phyloP scores from a whole-genome alignment of 64 coral and sea anemone genomes.

The Exaiptasia diaphana region DNA sequence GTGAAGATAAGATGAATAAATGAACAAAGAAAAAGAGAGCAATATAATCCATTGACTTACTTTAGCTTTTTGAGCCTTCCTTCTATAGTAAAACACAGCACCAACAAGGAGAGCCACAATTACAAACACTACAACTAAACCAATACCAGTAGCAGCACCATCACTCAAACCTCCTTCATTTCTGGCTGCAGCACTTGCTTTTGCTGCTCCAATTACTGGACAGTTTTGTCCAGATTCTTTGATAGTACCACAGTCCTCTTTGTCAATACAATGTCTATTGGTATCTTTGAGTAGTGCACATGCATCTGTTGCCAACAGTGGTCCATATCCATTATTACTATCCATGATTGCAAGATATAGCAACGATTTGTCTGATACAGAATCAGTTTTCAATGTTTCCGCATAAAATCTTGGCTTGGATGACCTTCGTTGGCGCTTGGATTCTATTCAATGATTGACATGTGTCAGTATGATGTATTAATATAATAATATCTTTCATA shows the following conservation, averaged over 20 bases:
- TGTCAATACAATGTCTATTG: constrained; percentile 31
- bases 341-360: constrained; percentile 50
- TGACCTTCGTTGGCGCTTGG: not conserved
- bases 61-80: constrained; percentile 60
- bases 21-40: no score
- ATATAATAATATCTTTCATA: no score
- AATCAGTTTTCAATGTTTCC: constrained; percentile 36
- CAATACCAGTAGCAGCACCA: constrained; percentile 60
- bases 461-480: no score
- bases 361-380: not conserved
- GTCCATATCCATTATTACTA: constrained; percentile 47
- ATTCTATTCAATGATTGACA: not conserved
- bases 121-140: constrained; percentile 23
- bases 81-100: constrained; percentile 77
- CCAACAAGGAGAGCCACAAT: constrained; percentile 39
- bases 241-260: not conserved
- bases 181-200: not conserved
- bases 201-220: not conserved
- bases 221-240: not conserved
- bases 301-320: constrained; percentile 33
- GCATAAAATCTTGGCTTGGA: constrained; percentile 5
- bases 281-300: constrained; percentile 42
- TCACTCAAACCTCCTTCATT: not conserved
- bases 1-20: no score
- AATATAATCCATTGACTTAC: no score